A percentile compares a stretch with the other conserved stretches of the same genome.
These are phyloP conservation scores for Spodoptera littoralis DNA, from an alignment of 2,888 invertebrate genomes.

Conservation along the genomic window DNA sequence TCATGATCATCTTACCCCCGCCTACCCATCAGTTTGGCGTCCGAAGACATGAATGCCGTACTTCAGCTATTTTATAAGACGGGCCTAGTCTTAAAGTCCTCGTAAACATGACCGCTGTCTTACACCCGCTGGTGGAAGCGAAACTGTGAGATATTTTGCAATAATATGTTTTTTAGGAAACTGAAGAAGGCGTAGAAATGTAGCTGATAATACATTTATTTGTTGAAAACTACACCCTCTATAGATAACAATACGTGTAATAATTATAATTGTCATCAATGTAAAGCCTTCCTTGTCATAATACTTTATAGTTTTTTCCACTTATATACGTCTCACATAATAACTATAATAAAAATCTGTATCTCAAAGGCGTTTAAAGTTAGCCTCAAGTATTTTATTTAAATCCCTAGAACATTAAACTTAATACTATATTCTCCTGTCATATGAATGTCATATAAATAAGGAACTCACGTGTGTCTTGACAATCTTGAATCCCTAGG, in stretches of 20 bases:
- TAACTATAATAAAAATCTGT: no score
- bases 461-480: constrained; percentile 1
- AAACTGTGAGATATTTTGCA: constrained; percentile 26
- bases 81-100: constrained; percentile 39
- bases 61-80: constrained; percentile 46
- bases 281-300: no score
- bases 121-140: constrained; percentile 19
- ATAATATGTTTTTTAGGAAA: constrained; percentile 23
- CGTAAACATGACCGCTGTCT: constrained; percentile 64
- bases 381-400: neutral
- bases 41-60: constrained; percentile 12
- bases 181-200: constrained; percentile 11
- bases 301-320: no score
- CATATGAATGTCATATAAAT: constrained; percentile 4
- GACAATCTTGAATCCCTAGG: constrained; percentile 17
- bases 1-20: constrained; percentile 32
- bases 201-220: neutral
- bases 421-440: neutral
- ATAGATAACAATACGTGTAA: no score
- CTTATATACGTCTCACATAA: no score
- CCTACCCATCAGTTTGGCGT: constrained; percentile 34
- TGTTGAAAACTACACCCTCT: no score
- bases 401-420: neutral
- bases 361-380: neutral
- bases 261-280: no score